A percentile compares a stretch with the other conserved stretches of the same genome.
Evolutionary conservation across 2,113 vertebrate genomes (phyloP).

Genomic region (Eclectus roratus): DNA sequence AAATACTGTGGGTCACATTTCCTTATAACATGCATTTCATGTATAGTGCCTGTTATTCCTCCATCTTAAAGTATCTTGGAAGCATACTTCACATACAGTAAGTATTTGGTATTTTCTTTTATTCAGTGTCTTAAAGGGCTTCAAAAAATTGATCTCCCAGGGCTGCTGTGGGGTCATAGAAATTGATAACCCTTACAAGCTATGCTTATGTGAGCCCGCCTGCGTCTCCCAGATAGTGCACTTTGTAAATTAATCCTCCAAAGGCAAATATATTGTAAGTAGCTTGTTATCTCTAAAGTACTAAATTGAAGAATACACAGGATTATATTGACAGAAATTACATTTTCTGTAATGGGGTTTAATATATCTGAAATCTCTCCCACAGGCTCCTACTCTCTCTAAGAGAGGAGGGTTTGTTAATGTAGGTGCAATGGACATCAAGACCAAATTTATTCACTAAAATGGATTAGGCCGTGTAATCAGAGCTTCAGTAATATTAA

Average conservation of each 20-base stretch:
- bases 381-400: slow-evolving; percentile 69
- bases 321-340: slow-evolving; percentile 96
- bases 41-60: not conserved
- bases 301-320: slow-evolving; percentile 91
- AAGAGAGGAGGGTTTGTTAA: slow-evolving; percentile 76
- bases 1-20: not conserved
- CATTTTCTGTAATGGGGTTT: slow-evolving; percentile 91
- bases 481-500: slow-evolving; percentile 82
- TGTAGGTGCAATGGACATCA: slow-evolving; percentile 77
- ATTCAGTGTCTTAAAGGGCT: slow-evolving; percentile 73
- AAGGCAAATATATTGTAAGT: slow-evolving; percentile 91
- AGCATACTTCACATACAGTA: not conserved
- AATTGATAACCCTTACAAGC: slow-evolving; percentile 92
- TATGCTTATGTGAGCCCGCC: slow-evolving; percentile 79
- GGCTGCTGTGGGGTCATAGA: slow-evolving; percentile 83
- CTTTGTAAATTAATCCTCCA: slow-evolving; percentile 92
- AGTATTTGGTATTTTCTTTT: slow-evolving; percentile 48
- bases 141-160: slow-evolving; percentile 84
- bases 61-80: not conserved
- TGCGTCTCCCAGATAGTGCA: slow-evolving; percentile 78
- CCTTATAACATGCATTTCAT: not conserved
- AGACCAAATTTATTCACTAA: slow-evolving; percentile 81
- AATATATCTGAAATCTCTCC: slow-evolving; percentile 86
- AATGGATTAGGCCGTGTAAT: slow-evolving; percentile 85
- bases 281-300: slow-evolving; percentile 87